Base-by-base conservation (phyloP, 2,888 invertebrate species). In the Eupithecia centaureata region DNA sequence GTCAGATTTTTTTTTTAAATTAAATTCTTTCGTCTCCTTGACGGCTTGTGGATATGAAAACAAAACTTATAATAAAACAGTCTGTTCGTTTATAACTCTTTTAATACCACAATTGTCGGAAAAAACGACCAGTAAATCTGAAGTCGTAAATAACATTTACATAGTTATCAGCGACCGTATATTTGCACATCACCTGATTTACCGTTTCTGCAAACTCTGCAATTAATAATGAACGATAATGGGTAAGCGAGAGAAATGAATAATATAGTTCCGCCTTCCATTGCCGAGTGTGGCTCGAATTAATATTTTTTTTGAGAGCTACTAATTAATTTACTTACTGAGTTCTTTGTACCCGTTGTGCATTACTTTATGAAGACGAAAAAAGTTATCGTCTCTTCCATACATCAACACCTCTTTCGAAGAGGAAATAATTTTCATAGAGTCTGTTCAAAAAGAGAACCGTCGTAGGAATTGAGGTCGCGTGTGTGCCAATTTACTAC, bases 101-200 rank as follows among this genome's bases (percentile, higher is more conserved):
- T 73, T 42, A 22, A 42, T 18, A 22, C 42, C 42, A 42, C 18
- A 74, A 72, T 70, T 68, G 73, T 73, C 78, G 82, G 81, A 83
- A 87, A 86, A 86, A 80, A 80, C 76, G 77, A 78, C 79, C 81
- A 78, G 80, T 80, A 83, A 85, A 87, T 86, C 87, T 79, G 79
- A 79, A 81, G 78, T 74, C 81, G 83, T 88, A 88, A 86, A 87
- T 87, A 84, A 86, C 80, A 80, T 83, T 79, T 78, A 83, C 85
- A 81, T 80, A 76, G 77, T 79, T 82, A 80, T 83, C 81, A 77
- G 72, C 73, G 67, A 79, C 73, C 78, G 79, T 82, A 79, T 79
- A 80, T 78, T 77, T 79, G 78, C 81, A 77, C 76, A 76, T 70
- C 70, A 72, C 68, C 74, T 79, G 79, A 80, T 81, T 81, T 81